Evolutionary conservation across 2,113 vertebrate genomes (phyloP), one percentile per base, ranked within the genome.

Genomic region (Dendrocopos noguchii): DNA sequence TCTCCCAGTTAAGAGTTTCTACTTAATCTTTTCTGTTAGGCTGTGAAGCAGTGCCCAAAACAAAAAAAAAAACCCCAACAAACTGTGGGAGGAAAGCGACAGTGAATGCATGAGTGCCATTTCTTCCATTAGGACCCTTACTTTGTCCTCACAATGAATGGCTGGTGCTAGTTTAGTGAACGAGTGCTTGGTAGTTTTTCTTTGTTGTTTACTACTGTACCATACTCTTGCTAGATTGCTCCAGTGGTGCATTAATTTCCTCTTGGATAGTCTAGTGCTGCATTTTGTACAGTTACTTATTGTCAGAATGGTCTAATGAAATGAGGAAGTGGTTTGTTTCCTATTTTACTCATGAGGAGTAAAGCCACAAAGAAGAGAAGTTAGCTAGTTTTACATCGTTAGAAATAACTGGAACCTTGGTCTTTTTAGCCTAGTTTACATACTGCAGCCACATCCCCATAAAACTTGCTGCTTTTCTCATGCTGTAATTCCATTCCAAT

Each of bases 241-340:
- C n/a, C 77, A 80, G 70, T 88, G 39, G 25, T 65, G 28, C 25
- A 88, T 56, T 78, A 39, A 53, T 92, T 88, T 93, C 66, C 53
- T 90, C 53, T 64, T 25, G 59, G 27, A 7, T 65, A 65, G 33
- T 29, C 64, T 84, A 47, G n/a, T 87, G 15, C 57, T 72, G 16
- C 50, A 81, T 78, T 88, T 59, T 84, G 52, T 78, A 13, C 47
- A 72, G 86, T 88, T 94, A 68, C 8, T 91, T 94, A 29, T 87
- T 85, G 67, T 60, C 73, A 53, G 88, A 83, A 65, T 33, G 44
- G 28, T 52, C 31, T 84, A n/a, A 44, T 25, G 66, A 83, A 85
- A 93, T 78, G 80, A 93, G 88, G 93, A 95, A 96, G 90, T 95
- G 44, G 61, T 57, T 90, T 15, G 44, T 83, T 96, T 96, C 86